A percentile compares a stretch with the other conserved stretches of the same genome.
phyloP scores from a whole-genome alignment of 2,797 vertebrate species.

The Macrochelys suwanniensis region DNA sequence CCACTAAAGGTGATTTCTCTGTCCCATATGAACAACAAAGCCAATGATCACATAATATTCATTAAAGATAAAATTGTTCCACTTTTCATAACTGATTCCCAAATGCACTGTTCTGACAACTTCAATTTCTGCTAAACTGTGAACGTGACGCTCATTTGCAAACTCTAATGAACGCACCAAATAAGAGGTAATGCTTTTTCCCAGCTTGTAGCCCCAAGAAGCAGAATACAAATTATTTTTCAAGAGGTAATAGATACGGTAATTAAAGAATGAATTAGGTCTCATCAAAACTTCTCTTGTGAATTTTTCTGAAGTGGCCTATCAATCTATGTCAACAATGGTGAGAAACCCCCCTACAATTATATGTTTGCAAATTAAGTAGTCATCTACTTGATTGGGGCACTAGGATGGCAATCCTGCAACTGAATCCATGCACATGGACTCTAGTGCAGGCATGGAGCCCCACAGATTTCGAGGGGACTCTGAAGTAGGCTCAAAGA shows the following conservation, averaged over 20 bases:
- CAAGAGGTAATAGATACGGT: constrained; percentile 33
- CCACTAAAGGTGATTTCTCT: constrained; percentile 75
- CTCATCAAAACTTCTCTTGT: neutral
- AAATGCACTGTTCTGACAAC: constrained; percentile 64
- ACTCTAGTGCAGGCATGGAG: neutral
- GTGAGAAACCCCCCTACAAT: neutral
- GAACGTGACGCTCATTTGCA: constrained; percentile 64
- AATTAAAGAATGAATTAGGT: constrained; percentile 58
- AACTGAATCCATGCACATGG: neutral
- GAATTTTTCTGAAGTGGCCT: neutral
- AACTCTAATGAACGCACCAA: constrained; percentile 52
- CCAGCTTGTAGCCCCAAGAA: constrained; percentile 15
- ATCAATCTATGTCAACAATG: neutral
- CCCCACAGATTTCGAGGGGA: neutral
- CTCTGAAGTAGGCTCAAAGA: neutral
- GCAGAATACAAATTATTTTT: constrained; percentile 53
- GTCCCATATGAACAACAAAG: constrained; percentile 70
- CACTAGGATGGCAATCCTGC: neutral
- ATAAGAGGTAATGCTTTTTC: constrained; percentile 30
- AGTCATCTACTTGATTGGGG: neutral
- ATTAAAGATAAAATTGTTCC: constrained; percentile 76
- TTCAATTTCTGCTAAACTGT: constrained; percentile 64
- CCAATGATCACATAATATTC: constrained; percentile 72
- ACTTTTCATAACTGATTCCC: constrained; percentile 69
- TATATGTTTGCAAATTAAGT: neutral